Conservation (phyloP, 2,888 invertebrate genomes). For the Idaea aversata region DNA sequence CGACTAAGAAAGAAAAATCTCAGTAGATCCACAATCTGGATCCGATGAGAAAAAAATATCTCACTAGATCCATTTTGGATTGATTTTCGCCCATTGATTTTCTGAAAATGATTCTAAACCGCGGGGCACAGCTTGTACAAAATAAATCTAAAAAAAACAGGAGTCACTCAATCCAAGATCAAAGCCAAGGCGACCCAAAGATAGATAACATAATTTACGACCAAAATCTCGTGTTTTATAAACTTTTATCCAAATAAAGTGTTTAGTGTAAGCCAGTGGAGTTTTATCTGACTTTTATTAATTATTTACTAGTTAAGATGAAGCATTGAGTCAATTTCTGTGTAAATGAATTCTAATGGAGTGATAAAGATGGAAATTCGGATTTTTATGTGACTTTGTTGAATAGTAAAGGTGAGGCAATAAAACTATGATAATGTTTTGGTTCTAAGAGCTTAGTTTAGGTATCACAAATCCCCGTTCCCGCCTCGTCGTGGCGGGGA, state of each 20-base stretch:
- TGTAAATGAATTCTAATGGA: slow-evolving; percentile 30
- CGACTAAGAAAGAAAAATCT: too few relatives aligned
- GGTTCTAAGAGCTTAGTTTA: neutral
- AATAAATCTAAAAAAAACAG: neutral
- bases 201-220: neutral
- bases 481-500: too few relatives aligned
- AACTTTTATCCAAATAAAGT: slow-evolving; percentile 7
- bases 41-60: too few relatives aligned
- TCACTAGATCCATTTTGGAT: too few relatives aligned
- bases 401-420: slow-evolving; percentile 11
- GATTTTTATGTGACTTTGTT: slow-evolving; percentile 16
- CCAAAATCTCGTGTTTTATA: slow-evolving; percentile 26
- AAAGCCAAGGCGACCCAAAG: neutral
- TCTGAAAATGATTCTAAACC: too few relatives aligned
- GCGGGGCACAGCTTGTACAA: neutral
- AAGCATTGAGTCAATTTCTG: slow-evolving; percentile 30
- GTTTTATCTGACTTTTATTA: slow-evolving; percentile 37
- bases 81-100: too few relatives aligned
- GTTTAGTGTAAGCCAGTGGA: slow-evolving; percentile 36
- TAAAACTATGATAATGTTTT: neutral
- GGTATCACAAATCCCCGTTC: too few relatives aligned
- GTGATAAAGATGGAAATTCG: slow-evolving; percentile 19
- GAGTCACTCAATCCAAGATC: neutral
- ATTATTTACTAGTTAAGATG: slow-evolving; percentile 36
- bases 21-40: too few relatives aligned